Evolutionary conservation across 2,113 vertebrate genomes (phyloP), one percentile per base, ranked within the genome.

Genomic region (Hypomesus transpacificus): DNA sequence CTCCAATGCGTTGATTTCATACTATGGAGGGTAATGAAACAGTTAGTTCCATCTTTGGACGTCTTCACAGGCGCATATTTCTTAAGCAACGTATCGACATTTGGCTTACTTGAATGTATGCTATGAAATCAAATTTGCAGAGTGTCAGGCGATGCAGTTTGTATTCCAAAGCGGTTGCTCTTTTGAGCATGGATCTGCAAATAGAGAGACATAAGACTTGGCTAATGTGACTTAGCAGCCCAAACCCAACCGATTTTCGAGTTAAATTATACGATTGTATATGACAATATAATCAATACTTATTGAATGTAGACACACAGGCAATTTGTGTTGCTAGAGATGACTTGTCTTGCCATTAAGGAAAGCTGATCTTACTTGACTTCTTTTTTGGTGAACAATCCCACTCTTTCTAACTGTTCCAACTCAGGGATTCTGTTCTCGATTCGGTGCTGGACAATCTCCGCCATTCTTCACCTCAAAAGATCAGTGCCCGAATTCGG

Each of bases 1-100:
- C 78, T 97, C 95, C 80, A 99, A 91, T 31, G 97, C 80, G 77
- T 98, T 94, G 78, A 98, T 92, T 89, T 99, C 97, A 86, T 98
- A 98, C 97, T 99, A 82, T 1, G 82, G 65, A 2, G 14, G 77
- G 75, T 72, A 56, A 74, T 39, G 4, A 81, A 11, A 18, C 4
- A 57, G 22, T 24, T 67, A 16, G 14, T 22, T 0, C 7, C 7
- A 20, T 26, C 58, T 24, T 50, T 1, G 64, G 52, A 24, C 18
- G 24, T 11, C 18, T 3, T 17, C 54, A 34, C 28, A 31, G 22
- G 18, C 51, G 9, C 13, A 63, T 8, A 9, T 14, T 69, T 16
- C 11, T 14, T 3, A 22, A 34, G 31, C 3, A 24, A 53, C 9
- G 8, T 18, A 58, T 16, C 11, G 28, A 18, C 14, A 66, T 46